Percentiles rank a stretch among this genome's conserved stretches.
phyloP scores from a whole-genome alignment of 2,888 invertebrate genomes.

The Nezara viridula region DNA sequence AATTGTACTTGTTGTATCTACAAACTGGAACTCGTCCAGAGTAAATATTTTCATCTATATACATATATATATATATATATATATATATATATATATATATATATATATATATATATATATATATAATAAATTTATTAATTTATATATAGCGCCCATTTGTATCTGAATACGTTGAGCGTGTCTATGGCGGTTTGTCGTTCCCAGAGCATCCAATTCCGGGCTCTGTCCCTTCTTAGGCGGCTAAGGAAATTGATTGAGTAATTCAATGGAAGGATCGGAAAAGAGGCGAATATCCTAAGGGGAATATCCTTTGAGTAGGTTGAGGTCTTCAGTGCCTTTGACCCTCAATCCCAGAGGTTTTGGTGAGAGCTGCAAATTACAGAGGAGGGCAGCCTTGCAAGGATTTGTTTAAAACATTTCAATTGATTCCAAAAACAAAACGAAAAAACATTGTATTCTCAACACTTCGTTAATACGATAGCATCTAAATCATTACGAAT shows the following conservation, averaged over 20 bases:
- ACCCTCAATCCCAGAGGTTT: background rate
- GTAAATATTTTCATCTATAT: too few relatives aligned
- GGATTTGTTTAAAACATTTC: constrained; percentile 31
- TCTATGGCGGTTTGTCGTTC: background rate
- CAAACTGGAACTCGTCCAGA: too few relatives aligned
- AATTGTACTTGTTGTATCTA: too few relatives aligned
- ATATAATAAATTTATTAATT: too few relatives aligned
- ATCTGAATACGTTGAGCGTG: too few relatives aligned
- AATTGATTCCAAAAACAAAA: background rate
- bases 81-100: too few relatives aligned
- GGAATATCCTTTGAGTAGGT: constrained; percentile 15
- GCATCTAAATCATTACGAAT: too few relatives aligned
- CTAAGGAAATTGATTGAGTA: constrained; percentile 33
- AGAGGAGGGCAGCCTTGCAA: background rate
- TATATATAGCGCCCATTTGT: too few relatives aligned
- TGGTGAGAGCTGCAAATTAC: background rate
- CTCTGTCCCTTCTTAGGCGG: constrained; percentile 37
- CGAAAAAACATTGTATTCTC: too few relatives aligned
- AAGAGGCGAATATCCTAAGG: background rate
- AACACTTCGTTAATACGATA: too few relatives aligned
- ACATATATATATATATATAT: too few relatives aligned
- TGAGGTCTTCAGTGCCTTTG: background rate
- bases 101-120: too few relatives aligned
- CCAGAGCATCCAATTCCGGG: constrained; percentile 54
- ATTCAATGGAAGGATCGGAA: constrained; percentile 25